Evolutionary conservation across 2,888 invertebrate genomes (phyloP).

Genomic region (Clivina fossor): DNA sequence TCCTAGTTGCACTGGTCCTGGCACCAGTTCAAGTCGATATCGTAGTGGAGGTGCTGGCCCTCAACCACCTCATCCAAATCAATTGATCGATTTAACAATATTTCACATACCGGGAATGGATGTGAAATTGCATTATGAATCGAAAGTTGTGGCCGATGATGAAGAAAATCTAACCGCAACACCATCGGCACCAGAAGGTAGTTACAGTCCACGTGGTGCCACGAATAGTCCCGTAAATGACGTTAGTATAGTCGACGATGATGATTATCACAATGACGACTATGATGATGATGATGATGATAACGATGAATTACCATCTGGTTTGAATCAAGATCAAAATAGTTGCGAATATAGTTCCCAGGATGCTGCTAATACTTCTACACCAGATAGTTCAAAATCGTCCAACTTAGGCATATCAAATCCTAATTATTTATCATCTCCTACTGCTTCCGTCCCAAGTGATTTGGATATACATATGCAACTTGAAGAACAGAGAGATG

Average conservation of each 20-base stretch:
- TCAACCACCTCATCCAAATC: slow-evolving; percentile 50
- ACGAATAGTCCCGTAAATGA: too few relatives aligned
- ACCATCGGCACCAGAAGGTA: background rate
- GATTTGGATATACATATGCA: slow-evolving; percentile 2
- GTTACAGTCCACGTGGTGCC: slow-evolving; percentile 3
- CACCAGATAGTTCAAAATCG: slow-evolving; percentile 9
- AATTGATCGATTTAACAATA: slow-evolving; percentile 76
- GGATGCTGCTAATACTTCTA: too few relatives aligned
- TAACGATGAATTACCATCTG: too few relatives aligned
- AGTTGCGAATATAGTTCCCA: too few relatives aligned
- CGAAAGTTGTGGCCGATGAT: slow-evolving; percentile 45
- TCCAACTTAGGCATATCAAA: slow-evolving; percentile 19
- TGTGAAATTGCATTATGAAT: slow-evolving; percentile 59
- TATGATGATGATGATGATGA: too few relatives aligned
- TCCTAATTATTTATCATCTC: slow-evolving; percentile 21
- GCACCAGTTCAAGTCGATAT: slow-evolving; percentile 46
- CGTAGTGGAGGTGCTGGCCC: slow-evolving; percentile 42
- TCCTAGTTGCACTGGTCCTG: slow-evolving; percentile 7
- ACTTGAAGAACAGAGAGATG: slow-evolving; percentile 3
- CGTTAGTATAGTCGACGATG: too few relatives aligned
- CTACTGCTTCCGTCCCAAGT: background rate
- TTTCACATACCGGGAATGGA: slow-evolving; percentile 91
- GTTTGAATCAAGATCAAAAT: too few relatives aligned
- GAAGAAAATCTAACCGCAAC: background rate
- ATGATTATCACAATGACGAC: too few relatives aligned